Percentiles rank a stretch among this genome's conserved stretches.
phyloP scores from a whole-genome alignment of 2,113 vertebrate species.

The Laticauda colubrina region DNA sequence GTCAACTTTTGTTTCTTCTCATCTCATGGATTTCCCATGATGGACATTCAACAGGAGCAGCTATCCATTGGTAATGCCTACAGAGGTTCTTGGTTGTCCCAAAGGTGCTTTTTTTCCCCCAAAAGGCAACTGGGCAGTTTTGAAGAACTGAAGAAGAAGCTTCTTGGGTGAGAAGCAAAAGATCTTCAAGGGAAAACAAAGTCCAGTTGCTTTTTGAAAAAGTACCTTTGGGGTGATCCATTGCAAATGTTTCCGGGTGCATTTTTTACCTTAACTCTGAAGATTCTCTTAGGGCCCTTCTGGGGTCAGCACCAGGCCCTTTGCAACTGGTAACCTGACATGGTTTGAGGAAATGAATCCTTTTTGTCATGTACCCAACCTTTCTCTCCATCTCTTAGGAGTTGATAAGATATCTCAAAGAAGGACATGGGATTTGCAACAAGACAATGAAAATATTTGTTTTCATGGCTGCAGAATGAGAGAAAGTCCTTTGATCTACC shows the following conservation, averaged over 20 bases:
- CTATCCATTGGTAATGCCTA: background rate
- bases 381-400: accelerated
- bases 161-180: background rate
- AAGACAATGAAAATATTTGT: background rate
- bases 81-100: background rate
- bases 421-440: background rate
- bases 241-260: background rate
- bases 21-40: background rate
- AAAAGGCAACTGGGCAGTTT: background rate
- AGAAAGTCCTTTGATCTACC: background rate
- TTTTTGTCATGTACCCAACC: background rate
- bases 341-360: background rate
- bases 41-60: background rate
- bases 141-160: background rate
- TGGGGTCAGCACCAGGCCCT: background rate
- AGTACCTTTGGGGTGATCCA: background rate
- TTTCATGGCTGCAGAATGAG: background rate
- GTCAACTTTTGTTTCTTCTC: background rate
- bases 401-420: background rate
- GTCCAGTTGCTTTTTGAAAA: background rate
- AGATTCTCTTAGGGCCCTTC: background rate
- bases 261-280: background rate
- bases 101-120: too few relatives aligned
- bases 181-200: background rate
- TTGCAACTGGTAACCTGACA: background rate